A percentile compares a stretch with the other conserved stretches of the same genome.
These are phyloP conservation scores for Cataglyphis livida DNA, from an alignment of 2,888 invertebrate species.

Conservation along the genomic window DNA sequence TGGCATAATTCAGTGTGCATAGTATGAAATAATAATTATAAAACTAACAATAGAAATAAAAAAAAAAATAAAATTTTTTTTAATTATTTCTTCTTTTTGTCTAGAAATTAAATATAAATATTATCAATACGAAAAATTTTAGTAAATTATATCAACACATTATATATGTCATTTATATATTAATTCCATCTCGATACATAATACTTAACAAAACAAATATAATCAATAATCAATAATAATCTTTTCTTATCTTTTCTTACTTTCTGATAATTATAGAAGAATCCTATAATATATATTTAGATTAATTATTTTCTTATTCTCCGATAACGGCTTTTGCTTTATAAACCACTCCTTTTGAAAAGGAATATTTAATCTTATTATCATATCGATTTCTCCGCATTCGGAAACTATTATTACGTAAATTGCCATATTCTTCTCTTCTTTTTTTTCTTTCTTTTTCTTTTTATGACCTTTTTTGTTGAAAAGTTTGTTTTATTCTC, in stretches of 20 bases:
- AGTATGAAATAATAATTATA: neutral
- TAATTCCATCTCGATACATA: neutral
- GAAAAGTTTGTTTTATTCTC: neutral
- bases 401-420: neutral
- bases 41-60: neutral
- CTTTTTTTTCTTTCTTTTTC: neutral
- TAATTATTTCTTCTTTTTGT: no score
- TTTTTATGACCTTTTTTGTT: neutral
- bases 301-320: neutral
- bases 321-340: neutral
- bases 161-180: neutral
- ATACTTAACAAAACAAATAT: neutral
- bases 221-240: no score
- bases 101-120: neutral
- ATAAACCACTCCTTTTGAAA: neutral
- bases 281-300: neutral
- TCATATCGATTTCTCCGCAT: conserved; percentile 10
- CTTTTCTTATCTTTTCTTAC: neutral
- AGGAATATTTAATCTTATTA: conserved; percentile 5
- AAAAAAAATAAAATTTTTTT: neutral
- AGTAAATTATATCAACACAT: neutral
- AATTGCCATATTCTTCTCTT: neutral
- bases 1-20: neutral
- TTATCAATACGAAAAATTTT: neutral
- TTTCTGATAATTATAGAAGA: neutral